Evolutionary conservation across 1,140 invertebrate species (phyloP).

Genomic region (Kradibia gibbosae): DNA sequence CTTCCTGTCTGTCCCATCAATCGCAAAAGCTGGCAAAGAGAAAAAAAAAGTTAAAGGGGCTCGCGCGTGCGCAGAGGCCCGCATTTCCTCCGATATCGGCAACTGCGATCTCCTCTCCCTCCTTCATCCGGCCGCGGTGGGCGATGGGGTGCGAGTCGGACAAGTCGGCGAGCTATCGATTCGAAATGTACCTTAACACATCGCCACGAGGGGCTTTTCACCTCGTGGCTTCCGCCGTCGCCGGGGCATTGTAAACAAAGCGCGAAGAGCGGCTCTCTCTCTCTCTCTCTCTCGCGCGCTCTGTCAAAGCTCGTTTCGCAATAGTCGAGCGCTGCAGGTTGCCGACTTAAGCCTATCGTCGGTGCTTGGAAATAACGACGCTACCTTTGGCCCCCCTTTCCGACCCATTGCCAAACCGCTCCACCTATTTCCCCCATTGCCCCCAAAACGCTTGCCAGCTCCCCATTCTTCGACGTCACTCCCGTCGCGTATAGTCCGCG

Average conservation of each 20-base stretch:
- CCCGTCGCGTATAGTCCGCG: too few species aligned
- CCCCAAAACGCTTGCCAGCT: too few species aligned
- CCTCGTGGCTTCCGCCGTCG: neutral
- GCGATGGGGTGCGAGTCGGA: neutral
- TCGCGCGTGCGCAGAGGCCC: neutral
- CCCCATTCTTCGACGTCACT: too few species aligned
- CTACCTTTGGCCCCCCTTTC: neutral
- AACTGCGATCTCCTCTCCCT: too few species aligned
- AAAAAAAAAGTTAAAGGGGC: neutral
- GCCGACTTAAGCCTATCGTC: neutral
- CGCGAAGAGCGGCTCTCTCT: neutral
- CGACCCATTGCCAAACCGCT: neutral
- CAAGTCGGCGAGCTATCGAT: slow-evolving; percentile 30
- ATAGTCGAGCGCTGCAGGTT: neutral
- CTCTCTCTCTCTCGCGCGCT: too few species aligned
- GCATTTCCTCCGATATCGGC: neutral
- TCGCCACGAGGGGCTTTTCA: neutral
- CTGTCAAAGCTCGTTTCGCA: neutral
- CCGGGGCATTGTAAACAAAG: slow-evolving; percentile 24
- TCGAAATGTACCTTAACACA: neutral
- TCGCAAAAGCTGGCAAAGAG: too few species aligned
- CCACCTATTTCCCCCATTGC: too few species aligned
- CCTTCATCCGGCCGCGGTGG: too few species aligned
- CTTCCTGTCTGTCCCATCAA: neutral
- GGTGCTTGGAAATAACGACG: slow-evolving; percentile 4